Evolutionary conservation across 2,113 vertebrate species (phyloP).

Genomic region (Antigone vipio): DNA sequence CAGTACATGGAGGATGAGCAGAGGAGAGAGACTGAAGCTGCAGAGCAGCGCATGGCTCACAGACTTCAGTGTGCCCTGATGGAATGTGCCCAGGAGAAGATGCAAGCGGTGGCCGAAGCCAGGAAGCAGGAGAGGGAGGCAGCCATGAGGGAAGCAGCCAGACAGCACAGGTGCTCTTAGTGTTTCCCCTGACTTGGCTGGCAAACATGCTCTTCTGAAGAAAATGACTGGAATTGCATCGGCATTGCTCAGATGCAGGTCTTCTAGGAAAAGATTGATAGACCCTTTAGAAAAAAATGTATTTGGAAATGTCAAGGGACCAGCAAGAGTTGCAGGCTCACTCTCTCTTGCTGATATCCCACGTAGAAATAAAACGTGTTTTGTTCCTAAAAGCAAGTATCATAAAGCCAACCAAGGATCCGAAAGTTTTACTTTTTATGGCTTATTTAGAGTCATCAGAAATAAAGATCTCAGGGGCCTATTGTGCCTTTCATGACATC

Average conservation of each 20-base stretch:
- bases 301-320: neutral
- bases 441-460: neutral
- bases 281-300: neutral
- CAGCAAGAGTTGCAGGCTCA: neutral
- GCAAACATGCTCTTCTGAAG: neutral
- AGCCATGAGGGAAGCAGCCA: neutral
- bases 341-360: neutral
- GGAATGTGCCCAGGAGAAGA: slow-evolving; percentile 61
- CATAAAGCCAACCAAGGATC: neutral
- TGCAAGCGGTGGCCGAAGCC: slow-evolving; percentile 25
- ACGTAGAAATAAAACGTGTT: neutral
- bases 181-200: neutral
- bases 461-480: neutral
- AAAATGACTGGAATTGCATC: neutral
- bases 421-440: neutral
- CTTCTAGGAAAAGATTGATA: neutral
- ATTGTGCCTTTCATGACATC: neutral
- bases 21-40: slow-evolving; percentile 55
- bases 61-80: slow-evolving; percentile 49
- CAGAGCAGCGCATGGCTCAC: slow-evolving; percentile 61
- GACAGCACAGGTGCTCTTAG: slow-evolving; percentile 42
- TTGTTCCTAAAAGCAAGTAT: neutral
- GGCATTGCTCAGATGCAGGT: neutral
- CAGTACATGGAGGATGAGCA: slow-evolving; percentile 18
- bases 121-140: slow-evolving; percentile 44